A percentile compares a stretch with the other conserved stretches of the same genome.
Conservation (phyloP, 2,113 vertebrate species). For the Phyllostomus discolor region DNA sequence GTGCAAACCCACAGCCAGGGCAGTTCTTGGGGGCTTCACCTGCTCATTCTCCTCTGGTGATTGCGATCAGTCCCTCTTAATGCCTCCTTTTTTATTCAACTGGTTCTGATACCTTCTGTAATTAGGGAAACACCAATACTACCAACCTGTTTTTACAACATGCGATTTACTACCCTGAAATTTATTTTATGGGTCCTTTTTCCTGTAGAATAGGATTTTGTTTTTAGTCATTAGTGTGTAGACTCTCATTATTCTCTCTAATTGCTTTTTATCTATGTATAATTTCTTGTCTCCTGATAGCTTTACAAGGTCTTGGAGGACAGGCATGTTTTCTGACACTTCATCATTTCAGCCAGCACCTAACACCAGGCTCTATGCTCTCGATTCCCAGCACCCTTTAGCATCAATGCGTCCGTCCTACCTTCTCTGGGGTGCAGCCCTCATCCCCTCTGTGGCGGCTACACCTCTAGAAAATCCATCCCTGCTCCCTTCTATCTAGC, state of each 20-base stretch:
- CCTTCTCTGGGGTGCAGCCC: background rate
- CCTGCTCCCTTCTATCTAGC: background rate
- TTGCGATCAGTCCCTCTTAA: too few relatives aligned
- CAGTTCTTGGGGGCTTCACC: background rate
- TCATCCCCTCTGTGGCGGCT: background rate
- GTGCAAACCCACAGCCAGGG: background rate
- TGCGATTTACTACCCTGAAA: background rate
- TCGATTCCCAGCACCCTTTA: background rate
- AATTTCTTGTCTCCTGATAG: background rate
- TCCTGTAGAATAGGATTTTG: background rate
- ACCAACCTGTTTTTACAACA: background rate
- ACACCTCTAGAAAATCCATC: background rate
- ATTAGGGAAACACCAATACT: background rate
- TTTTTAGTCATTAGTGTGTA: background rate
- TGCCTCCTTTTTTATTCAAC: background rate
- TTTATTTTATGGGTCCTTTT: background rate
- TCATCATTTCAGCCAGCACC: background rate
- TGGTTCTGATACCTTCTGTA: background rate
- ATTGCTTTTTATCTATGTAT: background rate
- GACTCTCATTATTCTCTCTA: background rate
- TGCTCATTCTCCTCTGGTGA: accelerated
- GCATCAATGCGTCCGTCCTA: background rate
- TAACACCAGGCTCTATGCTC: background rate
- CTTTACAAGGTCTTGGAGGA: background rate
- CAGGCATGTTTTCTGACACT: background rate